Evolutionary conservation across 2,888 invertebrate genomes (phyloP).

Genomic region (Scaeva pyrastri): DNA sequence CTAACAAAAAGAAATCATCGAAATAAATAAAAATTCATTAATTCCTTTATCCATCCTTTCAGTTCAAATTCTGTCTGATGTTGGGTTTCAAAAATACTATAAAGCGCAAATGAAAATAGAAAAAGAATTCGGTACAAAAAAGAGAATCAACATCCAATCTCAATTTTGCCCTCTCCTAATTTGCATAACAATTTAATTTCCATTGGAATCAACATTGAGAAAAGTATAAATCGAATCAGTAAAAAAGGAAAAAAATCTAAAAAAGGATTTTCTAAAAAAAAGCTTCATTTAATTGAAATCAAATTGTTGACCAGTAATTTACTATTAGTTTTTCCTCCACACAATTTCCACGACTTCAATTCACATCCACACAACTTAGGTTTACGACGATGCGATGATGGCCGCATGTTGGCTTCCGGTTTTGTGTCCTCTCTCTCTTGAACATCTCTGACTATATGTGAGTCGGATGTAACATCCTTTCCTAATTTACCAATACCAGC

Average conservation of each 20-base stretch:
- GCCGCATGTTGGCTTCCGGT: slow-evolving; percentile 24
- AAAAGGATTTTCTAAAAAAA: slow-evolving; percentile 35
- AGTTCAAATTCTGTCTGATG: too few species aligned
- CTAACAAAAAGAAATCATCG: slow-evolving; percentile 4
- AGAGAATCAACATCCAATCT: slow-evolving; percentile 31
- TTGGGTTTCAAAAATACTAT: too few species aligned
- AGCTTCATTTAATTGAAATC: slow-evolving; percentile 68
- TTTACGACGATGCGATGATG: background rate
- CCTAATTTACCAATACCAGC: background rate
- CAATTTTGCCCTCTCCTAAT: slow-evolving; percentile 13
- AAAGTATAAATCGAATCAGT: slow-evolving; percentile 43
- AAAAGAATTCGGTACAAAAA: slow-evolving; percentile 9
- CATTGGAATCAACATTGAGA: slow-evolving; percentile 43
- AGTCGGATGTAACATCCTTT: background rate
- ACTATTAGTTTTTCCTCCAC: slow-evolving; percentile 23
- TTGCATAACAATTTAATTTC: slow-evolving; percentile 59
- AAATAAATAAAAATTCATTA: slow-evolving; percentile 27
- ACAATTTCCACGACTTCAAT: slow-evolving; percentile 5
- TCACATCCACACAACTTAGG: background rate
- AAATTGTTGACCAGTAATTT: slow-evolving; percentile 72
- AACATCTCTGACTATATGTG: slow-evolving; percentile 1
- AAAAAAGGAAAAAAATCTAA: background rate
- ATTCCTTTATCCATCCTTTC: slow-evolving; percentile 2
- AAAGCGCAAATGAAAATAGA: background rate
- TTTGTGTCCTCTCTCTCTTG: slow-evolving; percentile 41